phyloP scores from a whole-genome alignment of 2,113 vertebrate species.

The Alaudala cheleensis region DNA sequence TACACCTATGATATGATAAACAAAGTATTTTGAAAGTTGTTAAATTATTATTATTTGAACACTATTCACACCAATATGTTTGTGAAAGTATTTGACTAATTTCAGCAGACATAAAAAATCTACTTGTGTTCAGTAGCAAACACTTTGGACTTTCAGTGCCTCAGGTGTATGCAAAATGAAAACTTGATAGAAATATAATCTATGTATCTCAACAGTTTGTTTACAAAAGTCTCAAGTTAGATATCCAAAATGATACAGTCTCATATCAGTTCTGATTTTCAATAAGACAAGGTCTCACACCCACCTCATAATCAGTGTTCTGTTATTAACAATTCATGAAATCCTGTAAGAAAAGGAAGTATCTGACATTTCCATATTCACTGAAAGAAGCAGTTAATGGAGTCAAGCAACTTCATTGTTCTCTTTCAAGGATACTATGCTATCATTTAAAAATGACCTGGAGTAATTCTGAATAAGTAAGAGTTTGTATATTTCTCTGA shows the following conservation, averaged over 20 bases:
- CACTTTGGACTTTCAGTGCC: neutral
- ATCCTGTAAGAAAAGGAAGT: neutral
- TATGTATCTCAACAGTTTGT: neutral
- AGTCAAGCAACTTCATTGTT: neutral
- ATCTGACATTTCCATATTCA: neutral
- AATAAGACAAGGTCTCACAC: neutral
- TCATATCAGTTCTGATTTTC: neutral
- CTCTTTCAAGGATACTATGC: neutral
- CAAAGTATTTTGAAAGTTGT: neutral
- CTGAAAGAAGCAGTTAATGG: neutral
- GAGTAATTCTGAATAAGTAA: neutral
- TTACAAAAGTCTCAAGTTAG: neutral
- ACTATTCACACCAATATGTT: neutral
- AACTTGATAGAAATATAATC: neutral
- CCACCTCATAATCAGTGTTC: neutral
- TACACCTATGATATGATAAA: neutral
- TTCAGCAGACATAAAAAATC: neutral
- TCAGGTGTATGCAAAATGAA: neutral
- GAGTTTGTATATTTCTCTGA: neutral
- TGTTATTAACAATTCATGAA: neutral
- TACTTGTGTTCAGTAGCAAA: neutral
- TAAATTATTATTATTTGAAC: neutral
- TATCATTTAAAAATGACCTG: neutral
- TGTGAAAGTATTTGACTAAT: neutral
- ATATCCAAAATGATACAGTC: neutral